Evolutionary conservation across 1,140 invertebrate genomes (phyloP).

Genomic region (Acromyrmex heyeri): DNA sequence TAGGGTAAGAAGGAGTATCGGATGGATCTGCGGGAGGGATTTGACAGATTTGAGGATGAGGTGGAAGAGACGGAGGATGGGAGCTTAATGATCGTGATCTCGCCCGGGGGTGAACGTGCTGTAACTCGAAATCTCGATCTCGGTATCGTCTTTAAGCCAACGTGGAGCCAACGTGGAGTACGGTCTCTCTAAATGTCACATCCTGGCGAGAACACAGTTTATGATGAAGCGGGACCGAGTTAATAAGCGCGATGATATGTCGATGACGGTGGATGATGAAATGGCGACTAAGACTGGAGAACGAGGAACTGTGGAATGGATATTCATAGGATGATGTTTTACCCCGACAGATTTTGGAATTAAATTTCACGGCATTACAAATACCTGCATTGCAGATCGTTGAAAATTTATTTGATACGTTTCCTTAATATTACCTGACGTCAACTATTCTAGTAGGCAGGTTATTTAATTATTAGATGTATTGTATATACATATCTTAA

Average conservation of each 20-base stretch:
- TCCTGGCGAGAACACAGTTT: constrained; percentile 80
- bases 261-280: constrained; percentile 67
- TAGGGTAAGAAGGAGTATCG: constrained; percentile 64
- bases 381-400: background rate
- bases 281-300: constrained; percentile 55
- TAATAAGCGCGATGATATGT: constrained; percentile 71
- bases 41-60: background rate
- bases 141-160: constrained; percentile 44
- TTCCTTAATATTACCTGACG: background rate
- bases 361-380: background rate
- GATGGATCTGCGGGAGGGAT: background rate
- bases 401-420: background rate
- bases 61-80: background rate
- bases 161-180: background rate
- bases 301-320: constrained; percentile 11
- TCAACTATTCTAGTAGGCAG: background rate
- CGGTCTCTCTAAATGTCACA: constrained; percentile 65
- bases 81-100: constrained; percentile 68
- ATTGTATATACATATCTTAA: background rate
- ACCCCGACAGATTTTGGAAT: constrained; percentile 60
- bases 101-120: constrained; percentile 62
- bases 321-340: constrained; percentile 20
- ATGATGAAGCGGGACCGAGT: constrained; percentile 70
- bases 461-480: background rate
- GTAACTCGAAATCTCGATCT: constrained; percentile 16